Conservation (phyloP, 2,113 vertebrate species). For the Mugil cephalus region DNA sequence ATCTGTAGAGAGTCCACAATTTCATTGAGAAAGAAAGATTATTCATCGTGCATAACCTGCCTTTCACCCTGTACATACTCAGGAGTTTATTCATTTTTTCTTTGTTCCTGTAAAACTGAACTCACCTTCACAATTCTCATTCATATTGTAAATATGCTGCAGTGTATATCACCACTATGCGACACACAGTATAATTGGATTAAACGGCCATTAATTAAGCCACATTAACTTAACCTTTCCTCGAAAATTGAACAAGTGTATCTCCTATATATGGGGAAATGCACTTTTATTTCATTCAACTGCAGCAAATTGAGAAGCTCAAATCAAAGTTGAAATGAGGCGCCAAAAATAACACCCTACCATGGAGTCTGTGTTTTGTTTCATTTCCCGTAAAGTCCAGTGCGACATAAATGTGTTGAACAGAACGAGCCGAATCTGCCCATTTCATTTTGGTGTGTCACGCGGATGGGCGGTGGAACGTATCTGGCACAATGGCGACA, state of each 20-base stretch:
- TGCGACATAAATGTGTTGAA: too few relatives aligned
- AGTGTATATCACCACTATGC: not conserved
- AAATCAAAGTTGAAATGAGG: too few relatives aligned
- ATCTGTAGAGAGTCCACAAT: slow-evolving; percentile 34
- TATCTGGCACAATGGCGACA: too few relatives aligned
- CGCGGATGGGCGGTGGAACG: too few relatives aligned
- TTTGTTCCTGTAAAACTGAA: slow-evolving; percentile 24
- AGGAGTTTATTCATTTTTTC: slow-evolving; percentile 34
- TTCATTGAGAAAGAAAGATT: slow-evolving; percentile 40
- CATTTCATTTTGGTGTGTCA: too few relatives aligned
- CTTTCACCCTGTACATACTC: not conserved
- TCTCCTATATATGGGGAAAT: too few relatives aligned
- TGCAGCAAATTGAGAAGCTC: too few relatives aligned
- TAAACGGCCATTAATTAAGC: not conserved
- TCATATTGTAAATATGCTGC: not conserved
- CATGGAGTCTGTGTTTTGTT: too few relatives aligned
- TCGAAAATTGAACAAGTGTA: not conserved
- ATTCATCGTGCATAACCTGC: slow-evolving; percentile 29
- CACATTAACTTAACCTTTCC: not conserved
- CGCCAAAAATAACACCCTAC: too few relatives aligned
- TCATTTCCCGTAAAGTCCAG: too few relatives aligned
- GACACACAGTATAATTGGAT: slow-evolving; percentile 5
- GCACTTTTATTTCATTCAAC: not conserved
- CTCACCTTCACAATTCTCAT: too few relatives aligned
- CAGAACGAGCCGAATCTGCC: too few relatives aligned